A percentile compares a stretch with the other conserved stretches of the same genome.
Conservation (phyloP, 2,888 invertebrate species). For the Polymixis flavicincta region DNA sequence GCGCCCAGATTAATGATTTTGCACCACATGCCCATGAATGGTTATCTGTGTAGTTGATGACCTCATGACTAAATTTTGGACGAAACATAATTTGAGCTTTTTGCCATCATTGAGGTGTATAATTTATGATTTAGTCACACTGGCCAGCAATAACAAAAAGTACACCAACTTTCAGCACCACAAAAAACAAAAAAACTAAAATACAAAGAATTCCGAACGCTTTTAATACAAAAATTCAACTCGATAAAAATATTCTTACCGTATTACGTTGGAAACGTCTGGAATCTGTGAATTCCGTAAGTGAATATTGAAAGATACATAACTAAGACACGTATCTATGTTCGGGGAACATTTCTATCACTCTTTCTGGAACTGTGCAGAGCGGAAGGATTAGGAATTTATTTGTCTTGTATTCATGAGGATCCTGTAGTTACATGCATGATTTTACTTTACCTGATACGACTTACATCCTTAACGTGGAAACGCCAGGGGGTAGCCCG, state of each 20-base stretch:
- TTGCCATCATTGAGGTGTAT: too few species aligned
- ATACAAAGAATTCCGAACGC: conserved; percentile 45
- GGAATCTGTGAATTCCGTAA: conserved; percentile 61
- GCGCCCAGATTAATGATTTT: too few species aligned
- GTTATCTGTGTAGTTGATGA: too few species aligned
- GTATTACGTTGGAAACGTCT: conserved; percentile 60
- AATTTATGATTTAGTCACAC: too few species aligned
- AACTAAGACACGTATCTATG: conserved; percentile 48
- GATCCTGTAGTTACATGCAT: not conserved
- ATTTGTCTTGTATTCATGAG: conserved; percentile 11
- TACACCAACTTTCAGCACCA: not conserved
- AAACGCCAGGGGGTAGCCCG: too few species aligned
- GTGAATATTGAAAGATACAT: conserved; percentile 62
- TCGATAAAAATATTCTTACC: conserved; percentile 63
- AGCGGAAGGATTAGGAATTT: conserved; percentile 17
- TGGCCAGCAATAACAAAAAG: too few species aligned
- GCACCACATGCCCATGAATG: too few species aligned
- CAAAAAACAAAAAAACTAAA: conserved; percentile 37
- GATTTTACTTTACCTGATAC: not conserved
- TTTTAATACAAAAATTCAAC: conserved; percentile 58
- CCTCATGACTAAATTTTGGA: too few species aligned
- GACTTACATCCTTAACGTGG: not conserved
- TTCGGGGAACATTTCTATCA: conserved; percentile 49
- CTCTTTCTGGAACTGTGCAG: conserved; percentile 23
- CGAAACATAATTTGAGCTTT: too few species aligned